Evolutionary conservation across 2,888 invertebrate genomes (phyloP), one percentile per base, ranked within the genome.

Genomic region (Agrenia bidenticulata): DNA sequence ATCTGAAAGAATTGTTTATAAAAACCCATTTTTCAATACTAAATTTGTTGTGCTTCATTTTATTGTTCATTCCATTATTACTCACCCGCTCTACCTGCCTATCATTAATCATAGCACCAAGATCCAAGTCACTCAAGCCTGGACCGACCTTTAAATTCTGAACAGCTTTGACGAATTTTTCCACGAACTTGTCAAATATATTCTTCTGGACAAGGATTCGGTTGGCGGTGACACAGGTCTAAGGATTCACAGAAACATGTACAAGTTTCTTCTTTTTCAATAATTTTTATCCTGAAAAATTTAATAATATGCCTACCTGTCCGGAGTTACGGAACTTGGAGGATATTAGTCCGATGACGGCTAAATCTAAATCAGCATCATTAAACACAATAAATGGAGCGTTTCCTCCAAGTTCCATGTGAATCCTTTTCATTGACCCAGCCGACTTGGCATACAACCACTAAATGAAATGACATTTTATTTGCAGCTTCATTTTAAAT

Each of bases 311-410:
- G 49, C 17, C 7, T 77, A 83, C 84, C 81, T 85, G 98, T 0
- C 98, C 98, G 78, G 91, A 88, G 78, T 94, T 94, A 64, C 98
- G 86, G 79, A 97, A 98, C 82, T 98, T 99, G 9, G 92, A 89
- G 9, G 87, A 84, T 84, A 98, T 88, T 1, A 94, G 91, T 32
- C 94, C 92, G 61, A 86, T 84, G 0, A 95, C 86, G 1, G 97
- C 95, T 77, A 86, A 83, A 66, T 91, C 87, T 24, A 98, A 77
- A 80, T 97, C 87, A 1, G 98, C 97, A 70, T 89, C 88, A 63
- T 93, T 85, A 78, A 98, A 98, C 5, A 99, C 93, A 77, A 99
- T 94, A 78, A 95, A 96, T 0, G 99, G 95, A 0, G 98, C 97
- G 84, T 99, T 98, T 7, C 99, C 99, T 41, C 99, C 99, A 57